phyloP scores from a whole-genome alignment of 2,797 vertebrate genomes.

The Arremon brunneinucha region DNA sequence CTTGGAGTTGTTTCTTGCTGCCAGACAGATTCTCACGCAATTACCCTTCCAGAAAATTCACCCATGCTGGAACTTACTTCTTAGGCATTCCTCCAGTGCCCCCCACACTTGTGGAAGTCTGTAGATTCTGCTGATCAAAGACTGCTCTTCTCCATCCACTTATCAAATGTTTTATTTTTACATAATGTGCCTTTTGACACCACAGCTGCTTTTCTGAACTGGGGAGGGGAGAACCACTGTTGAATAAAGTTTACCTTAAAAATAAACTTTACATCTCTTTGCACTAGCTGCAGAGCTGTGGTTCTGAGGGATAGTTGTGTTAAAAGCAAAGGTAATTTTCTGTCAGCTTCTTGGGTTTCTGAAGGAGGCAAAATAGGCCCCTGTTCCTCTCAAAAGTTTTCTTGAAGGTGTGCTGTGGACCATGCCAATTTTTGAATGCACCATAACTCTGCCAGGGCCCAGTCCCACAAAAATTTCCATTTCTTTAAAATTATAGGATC shows the following conservation, averaged over 20 bases:
- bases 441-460: not conserved
- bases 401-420: not conserved
- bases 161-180: constrained; percentile 50
- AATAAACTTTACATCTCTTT: not conserved
- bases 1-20: not conserved
- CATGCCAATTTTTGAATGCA: not conserved
- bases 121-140: constrained; percentile 47
- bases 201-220: constrained; percentile 3
- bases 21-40: constrained; percentile 15
- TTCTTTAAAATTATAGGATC: not conserved
- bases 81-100: constrained; percentile 50
- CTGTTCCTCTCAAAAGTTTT: not conserved
- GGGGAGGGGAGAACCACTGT: not conserved
- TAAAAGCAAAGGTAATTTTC: not conserved
- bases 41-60: constrained; percentile 19
- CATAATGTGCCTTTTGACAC: constrained; percentile 34
- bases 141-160: constrained; percentile 1
- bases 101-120: constrained; percentile 16
- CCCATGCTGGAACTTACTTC: constrained; percentile 24
- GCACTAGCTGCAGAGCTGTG: not conserved
- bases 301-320: not conserved
- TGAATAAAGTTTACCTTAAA: not conserved
- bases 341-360: not conserved
- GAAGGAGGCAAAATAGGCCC: not conserved
- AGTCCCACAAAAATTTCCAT: not conserved